Percentiles rank a stretch among this genome's conserved stretches.
These are phyloP conservation scores for Halcyon smyrnensis DNA, from an alignment of 2,797 vertebrate species.

Conservation along the genomic window DNA sequence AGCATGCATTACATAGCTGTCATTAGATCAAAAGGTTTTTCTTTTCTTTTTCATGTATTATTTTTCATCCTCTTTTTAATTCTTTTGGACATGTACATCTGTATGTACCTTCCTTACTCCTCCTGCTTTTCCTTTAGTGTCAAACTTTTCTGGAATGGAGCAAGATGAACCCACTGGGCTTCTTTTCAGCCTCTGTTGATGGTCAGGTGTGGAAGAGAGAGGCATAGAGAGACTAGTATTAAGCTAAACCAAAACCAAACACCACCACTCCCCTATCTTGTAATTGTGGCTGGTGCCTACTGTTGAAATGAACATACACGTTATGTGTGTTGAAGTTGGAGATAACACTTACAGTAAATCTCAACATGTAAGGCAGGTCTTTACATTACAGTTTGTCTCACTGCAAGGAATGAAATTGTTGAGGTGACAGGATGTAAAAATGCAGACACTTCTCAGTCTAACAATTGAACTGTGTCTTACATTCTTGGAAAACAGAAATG, in stretches of 20 bases:
- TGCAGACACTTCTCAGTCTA: neutral
- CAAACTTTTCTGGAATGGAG: neutral
- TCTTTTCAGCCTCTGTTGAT: neutral
- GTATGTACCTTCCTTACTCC: neutral
- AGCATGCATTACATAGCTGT: neutral
- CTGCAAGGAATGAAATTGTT: neutral
- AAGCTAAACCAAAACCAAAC: neutral
- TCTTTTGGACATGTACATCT: rapidly evolving
- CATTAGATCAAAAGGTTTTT: neutral
- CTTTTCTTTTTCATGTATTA: neutral
- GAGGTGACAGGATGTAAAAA: neutral
- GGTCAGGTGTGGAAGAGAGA: rapidly evolving
- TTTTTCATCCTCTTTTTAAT: neutral
- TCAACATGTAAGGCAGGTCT: neutral
- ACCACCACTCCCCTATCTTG: neutral
- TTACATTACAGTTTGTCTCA: neutral
- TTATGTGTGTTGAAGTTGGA: neutral
- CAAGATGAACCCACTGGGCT: neutral
- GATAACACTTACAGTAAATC: neutral
- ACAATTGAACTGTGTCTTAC: neutral
- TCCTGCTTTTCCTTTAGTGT: neutral
- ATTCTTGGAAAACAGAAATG: neutral
- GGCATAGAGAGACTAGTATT: rapidly evolving
- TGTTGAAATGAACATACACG: neutral
- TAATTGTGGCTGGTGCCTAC: neutral